Evolutionary conservation across 2,113 vertebrate genomes (phyloP).

Genomic region (Indri indri): DNA sequence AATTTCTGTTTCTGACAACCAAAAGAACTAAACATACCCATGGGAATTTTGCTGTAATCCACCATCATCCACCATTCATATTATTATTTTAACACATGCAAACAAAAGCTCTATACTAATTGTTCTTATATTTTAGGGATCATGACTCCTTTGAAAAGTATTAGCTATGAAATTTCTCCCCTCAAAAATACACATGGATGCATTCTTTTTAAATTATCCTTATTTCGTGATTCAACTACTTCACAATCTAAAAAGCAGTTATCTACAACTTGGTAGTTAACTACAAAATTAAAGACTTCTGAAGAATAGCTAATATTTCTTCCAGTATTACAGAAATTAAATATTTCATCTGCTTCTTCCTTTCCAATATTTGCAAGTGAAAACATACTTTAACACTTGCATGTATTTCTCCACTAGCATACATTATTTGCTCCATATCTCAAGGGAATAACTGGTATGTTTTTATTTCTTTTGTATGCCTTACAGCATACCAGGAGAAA

Average conservation of each 20-base stretch:
- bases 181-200: background rate
- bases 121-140: background rate
- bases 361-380: constrained; percentile 1
- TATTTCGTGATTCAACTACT: background rate
- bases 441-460: background rate
- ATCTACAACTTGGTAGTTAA: background rate
- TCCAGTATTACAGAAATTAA: background rate
- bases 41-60: background rate
- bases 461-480: background rate
- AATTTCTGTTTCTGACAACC: constrained; percentile 10
- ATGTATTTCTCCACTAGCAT: background rate
- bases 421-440: background rate
- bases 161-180: background rate
- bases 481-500: background rate
- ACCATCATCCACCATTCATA: background rate
- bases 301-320: background rate
- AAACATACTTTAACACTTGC: background rate
- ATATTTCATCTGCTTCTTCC: background rate
- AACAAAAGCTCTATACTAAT: background rate
- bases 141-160: background rate
- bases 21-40: background rate
- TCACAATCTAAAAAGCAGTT: constrained; percentile 34
- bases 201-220: constrained; percentile 8
- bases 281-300: constrained; percentile 36
- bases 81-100: background rate